A percentile compares a stretch with the other conserved stretches of the same genome.
Conservation (phyloP, 2,113 vertebrate genomes). For the Hemibagrus wyckioides region DNA sequence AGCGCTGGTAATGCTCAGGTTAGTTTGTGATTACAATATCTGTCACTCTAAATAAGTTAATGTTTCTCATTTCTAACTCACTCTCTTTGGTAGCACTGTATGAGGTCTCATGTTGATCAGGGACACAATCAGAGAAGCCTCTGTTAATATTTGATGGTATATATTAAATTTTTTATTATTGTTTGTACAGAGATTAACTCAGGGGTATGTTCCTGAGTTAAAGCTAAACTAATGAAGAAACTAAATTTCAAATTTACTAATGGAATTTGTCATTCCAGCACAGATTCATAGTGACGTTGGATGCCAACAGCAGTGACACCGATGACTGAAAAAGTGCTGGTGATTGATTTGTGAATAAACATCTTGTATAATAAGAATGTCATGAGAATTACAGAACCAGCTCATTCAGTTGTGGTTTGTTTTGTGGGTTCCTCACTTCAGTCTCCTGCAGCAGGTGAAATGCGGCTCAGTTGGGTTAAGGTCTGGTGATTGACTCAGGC, state of each 20-base stretch:
- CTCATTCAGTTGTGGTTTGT: neutral
- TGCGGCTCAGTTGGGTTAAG: neutral
- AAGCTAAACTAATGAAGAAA: neutral
- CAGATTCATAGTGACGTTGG: neutral
- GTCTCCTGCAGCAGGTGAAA: neutral
- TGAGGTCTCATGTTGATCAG: neutral
- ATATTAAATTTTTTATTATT: neutral
- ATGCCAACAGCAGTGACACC: neutral
- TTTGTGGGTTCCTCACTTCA: neutral
- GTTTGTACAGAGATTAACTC: neutral
- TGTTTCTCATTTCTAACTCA: neutral
- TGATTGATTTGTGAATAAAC: neutral
- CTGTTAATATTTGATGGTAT: neutral
- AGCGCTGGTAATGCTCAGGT: neutral
- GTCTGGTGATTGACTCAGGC: neutral
- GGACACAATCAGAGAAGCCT: neutral
- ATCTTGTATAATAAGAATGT: neutral
- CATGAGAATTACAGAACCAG: neutral
- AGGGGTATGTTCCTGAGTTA: neutral
- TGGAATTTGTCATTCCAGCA: neutral
- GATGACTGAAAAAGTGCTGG: neutral
- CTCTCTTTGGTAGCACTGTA: neutral
- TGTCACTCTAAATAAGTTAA: neutral
- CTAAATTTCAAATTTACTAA: neutral
- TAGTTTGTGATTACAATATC: neutral